Evolutionary conservation across 1,140 invertebrate species (phyloP).

Genomic region (Microplitis mediator): DNA sequence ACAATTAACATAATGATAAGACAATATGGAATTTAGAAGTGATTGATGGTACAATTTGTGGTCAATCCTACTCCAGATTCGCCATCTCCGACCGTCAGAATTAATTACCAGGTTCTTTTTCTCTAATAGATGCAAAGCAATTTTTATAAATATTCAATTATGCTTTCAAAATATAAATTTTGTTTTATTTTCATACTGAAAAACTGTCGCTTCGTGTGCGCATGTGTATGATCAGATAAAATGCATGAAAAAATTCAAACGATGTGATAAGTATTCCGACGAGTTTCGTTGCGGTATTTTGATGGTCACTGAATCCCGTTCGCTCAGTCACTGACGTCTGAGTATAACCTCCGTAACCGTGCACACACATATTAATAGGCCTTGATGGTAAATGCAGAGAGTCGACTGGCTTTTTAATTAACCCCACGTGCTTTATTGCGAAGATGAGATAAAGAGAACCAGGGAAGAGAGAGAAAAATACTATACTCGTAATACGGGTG

Average conservation of each 20-base stretch:
- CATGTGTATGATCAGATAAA: neutral
- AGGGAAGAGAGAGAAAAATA: neutral
- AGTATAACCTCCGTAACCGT: constrained; percentile 27
- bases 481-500: constrained; percentile 1
- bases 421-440: constrained; percentile 39
- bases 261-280: constrained; percentile 7
- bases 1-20: no score
- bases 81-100: no score
- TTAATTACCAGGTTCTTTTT: no score
- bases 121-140: no score
- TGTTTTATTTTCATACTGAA: no score
- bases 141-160: no score
- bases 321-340: constrained; percentile 8
- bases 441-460: constrained; percentile 9
- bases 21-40: no score
- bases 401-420: constrained; percentile 54
- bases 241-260: constrained; percentile 11
- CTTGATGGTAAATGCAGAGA: constrained; percentile 36
- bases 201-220: no score
- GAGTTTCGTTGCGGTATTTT: constrained; percentile 2
- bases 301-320: neutral
- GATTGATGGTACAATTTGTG: no score
- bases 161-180: no score
- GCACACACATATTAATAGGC: constrained; percentile 38
- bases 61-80: no score